Conservation (phyloP, 2,888 invertebrate genomes). For the Aspidiotus destructor region DNA sequence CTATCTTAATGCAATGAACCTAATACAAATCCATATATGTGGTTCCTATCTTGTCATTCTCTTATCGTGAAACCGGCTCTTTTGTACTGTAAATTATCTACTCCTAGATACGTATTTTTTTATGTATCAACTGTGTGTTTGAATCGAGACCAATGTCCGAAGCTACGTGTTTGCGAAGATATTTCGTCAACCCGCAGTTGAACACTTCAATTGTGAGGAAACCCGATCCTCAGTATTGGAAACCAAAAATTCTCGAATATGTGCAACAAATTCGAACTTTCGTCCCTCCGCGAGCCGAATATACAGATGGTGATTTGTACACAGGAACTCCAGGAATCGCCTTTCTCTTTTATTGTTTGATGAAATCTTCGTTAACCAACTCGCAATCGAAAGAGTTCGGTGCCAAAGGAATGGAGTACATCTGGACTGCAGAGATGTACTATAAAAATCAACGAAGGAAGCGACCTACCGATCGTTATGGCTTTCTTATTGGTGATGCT, state of each 20-base stretch:
- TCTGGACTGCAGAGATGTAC: slow-evolving; percentile 52
- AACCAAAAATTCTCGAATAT: slow-evolving; percentile 31
- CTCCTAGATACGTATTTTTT: too few relatives aligned
- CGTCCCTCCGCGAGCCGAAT: slow-evolving; percentile 41
- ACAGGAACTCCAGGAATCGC: slow-evolving; percentile 61
- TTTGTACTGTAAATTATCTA: too few relatives aligned
- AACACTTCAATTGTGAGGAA: not conserved
- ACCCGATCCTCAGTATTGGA: slow-evolving; percentile 27
- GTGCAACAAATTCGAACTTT: slow-evolving; percentile 39
- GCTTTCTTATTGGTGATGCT: slow-evolving; percentile 68
- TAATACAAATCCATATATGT: too few relatives aligned
- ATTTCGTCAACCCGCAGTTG: slow-evolving; percentile 15
- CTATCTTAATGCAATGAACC: too few relatives aligned
- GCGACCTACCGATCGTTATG: slow-evolving; percentile 51
- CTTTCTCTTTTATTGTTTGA: slow-evolving; percentile 64
- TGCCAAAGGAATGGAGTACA: slow-evolving; percentile 52
- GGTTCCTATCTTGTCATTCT: too few relatives aligned
- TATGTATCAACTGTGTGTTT: too few relatives aligned
- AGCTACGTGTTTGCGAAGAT: slow-evolving; percentile 10
- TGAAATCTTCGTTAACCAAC: slow-evolving; percentile 48
- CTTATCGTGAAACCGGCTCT: too few relatives aligned
- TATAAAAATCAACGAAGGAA: slow-evolving; percentile 42
- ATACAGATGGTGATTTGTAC: slow-evolving; percentile 55
- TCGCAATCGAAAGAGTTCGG: slow-evolving; percentile 47
- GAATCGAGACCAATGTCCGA: not conserved